Base-by-base conservation (phyloP, 2,797 vertebrate species). In the Melanotaenia maccullochi region DNA sequence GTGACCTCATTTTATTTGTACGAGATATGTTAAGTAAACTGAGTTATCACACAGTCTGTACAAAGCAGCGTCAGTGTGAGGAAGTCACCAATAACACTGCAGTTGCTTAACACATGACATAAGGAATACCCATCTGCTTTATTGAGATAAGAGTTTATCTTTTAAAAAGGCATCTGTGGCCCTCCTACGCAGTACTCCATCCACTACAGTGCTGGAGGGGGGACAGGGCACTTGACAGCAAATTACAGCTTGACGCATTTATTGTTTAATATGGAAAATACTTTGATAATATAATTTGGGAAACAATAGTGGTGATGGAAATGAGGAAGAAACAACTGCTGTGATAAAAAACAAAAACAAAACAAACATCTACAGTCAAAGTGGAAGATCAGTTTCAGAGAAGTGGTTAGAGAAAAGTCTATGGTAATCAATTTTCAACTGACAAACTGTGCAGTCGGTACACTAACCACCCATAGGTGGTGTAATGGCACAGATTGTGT, bases 81-180 rank as follows among this genome's bases (percentile, higher is more conserved):
- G 52, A 67, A 55, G 1, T 9, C 80, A 68, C 83, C 76, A 83
- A 71, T 84, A 38, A 73, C 36, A 70, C 33, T 4, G 64, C 65
- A 0, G 24, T 49, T 65, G 20, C 40, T 54, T 40, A 2, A 18
- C 86, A 78, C 60, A 63, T 65, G 72, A 82, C 72, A 4, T 38
- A 69, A 61, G 51, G 74, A 78, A 65, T 87, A 71, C 65, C 68
- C 76, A 75, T 89, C 87, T 94, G 94, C 58, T 77, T n/a, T 8
- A 16, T 52, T 44, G 65, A 90, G 93, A 94, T 94, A 94, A 93
- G 82, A 61, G 61, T 84, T 85, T 92, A 93, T 93, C 89, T 84
- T 2, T 42, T 60, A 28, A 59, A 76, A 76, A 73, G 68, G 77
- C 3, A 47, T 42, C 1, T 6, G 70, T 55, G 69, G 61, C 62